Conservation (phyloP, 2,797 vertebrate genomes). For the Luscinia luscinia region DNA sequence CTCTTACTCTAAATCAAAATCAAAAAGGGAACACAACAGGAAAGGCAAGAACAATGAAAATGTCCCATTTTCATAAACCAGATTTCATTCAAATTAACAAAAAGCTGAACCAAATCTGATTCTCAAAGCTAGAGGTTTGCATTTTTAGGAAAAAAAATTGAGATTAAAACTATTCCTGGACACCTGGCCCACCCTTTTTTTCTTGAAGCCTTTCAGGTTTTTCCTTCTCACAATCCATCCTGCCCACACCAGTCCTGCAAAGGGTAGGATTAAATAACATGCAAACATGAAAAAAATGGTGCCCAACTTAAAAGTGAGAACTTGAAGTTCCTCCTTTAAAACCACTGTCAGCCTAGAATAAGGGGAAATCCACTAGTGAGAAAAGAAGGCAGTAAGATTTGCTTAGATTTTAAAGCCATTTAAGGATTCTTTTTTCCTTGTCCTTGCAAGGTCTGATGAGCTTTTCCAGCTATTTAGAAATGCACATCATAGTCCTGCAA, state of each 20-base stretch:
- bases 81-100: slow-evolving; percentile 36
- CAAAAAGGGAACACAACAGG: background rate
- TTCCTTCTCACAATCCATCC: slow-evolving; percentile 20
- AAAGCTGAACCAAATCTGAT: background rate
- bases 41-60: slow-evolving; percentile 9
- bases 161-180: background rate
- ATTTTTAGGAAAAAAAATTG: background rate
- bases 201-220: slow-evolving; percentile 20
- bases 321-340: slow-evolving; percentile 35
- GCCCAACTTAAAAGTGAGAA: slow-evolving; percentile 40
- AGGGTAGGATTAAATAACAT: slow-evolving; percentile 25
- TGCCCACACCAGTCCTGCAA: slow-evolving; percentile 6
- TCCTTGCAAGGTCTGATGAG: slow-evolving; percentile 55
- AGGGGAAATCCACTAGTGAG: slow-evolving; percentile 24
- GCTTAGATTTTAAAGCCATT: slow-evolving; percentile 48
- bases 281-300: slow-evolving; percentile 23
- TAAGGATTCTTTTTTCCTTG: background rate
- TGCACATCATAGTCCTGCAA: slow-evolving; percentile 17
- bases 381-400: slow-evolving; percentile 36
- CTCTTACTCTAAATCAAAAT: background rate
- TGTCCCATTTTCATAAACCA: background rate
- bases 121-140: background rate
- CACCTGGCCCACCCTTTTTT: background rate
- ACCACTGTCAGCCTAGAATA: background rate
- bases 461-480: slow-evolving; percentile 56